phyloP scores from a whole-genome alignment of 2,888 invertebrate genomes.

The Zaprionus lineosus region DNA sequence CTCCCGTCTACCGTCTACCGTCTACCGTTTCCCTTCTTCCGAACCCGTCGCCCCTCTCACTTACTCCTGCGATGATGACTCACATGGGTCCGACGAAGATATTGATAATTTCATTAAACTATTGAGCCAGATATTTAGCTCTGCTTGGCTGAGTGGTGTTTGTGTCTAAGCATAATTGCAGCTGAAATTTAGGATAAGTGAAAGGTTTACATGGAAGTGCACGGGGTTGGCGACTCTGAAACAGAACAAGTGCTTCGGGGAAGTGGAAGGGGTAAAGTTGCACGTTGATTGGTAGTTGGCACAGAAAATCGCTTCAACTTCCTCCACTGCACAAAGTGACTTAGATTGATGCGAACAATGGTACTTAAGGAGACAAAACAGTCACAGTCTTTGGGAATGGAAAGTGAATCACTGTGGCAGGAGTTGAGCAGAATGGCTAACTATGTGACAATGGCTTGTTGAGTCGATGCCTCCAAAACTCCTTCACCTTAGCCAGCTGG shows the following conservation, averaged over 20 bases:
- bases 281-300: too few relatives aligned
- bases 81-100: conserved; percentile 54
- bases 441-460: not conserved
- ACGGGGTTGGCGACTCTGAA: not conserved
- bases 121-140: conserved; percentile 61
- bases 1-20: too few relatives aligned
- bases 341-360: conserved; percentile 53
- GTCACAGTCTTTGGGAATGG: too few relatives aligned
- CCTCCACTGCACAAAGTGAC: too few relatives aligned
- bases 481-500: not conserved
- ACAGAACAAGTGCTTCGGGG: conserved; percentile 27
- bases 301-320: too few relatives aligned
- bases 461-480: not conserved
- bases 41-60: conserved; percentile 15
- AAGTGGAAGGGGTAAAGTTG: too few relatives aligned
- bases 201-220: conserved; percentile 52
- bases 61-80: conserved; percentile 51
- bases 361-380: conserved; percentile 1
- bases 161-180: conserved; percentile 65
- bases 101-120: conserved; percentile 78
- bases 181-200: conserved; percentile 56
- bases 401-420: too few relatives aligned
- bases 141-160: conserved; percentile 41
- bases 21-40: too few relatives aligned
- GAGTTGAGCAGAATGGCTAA: too few relatives aligned